Percentiles rank a stretch among this genome's conserved stretches.
Conservation (phyloP, 2,888 invertebrate species). For the Rhogogaster chlorosoma region DNA sequence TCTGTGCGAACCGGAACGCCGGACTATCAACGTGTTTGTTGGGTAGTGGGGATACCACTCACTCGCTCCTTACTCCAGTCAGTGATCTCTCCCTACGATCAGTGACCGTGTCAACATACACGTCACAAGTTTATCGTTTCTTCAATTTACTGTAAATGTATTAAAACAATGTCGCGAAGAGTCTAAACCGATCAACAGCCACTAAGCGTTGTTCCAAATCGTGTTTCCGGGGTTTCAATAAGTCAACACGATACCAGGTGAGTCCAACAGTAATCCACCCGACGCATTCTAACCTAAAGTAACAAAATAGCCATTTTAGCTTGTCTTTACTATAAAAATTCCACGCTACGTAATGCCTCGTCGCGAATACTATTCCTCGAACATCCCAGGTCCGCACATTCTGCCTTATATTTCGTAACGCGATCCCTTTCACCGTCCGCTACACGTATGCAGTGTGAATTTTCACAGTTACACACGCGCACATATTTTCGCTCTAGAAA, state of each 20-base stretch:
- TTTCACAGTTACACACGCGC: neutral
- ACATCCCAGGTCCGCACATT: neutral
- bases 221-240: neutral
- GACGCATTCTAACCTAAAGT: neutral
- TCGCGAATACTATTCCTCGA: neutral
- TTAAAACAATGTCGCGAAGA: neutral
- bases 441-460: neutral
- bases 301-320: neutral
- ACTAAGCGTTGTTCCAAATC: neutral
- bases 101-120: neutral
- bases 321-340: neutral
- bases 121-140: neutral
- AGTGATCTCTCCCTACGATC: neutral
- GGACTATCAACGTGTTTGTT: neutral
- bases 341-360: neutral
- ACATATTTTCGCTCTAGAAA: neutral
- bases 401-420: neutral
- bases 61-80: neutral
- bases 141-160: neutral
- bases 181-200: neutral
- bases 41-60: neutral
- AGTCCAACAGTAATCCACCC: neutral
- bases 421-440: neutral
- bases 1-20: neutral
- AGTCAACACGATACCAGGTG: neutral